Evolutionary conservation across 1,140 invertebrate genomes (phyloP).

Genomic region (Zaprionus camerounensis): DNA sequence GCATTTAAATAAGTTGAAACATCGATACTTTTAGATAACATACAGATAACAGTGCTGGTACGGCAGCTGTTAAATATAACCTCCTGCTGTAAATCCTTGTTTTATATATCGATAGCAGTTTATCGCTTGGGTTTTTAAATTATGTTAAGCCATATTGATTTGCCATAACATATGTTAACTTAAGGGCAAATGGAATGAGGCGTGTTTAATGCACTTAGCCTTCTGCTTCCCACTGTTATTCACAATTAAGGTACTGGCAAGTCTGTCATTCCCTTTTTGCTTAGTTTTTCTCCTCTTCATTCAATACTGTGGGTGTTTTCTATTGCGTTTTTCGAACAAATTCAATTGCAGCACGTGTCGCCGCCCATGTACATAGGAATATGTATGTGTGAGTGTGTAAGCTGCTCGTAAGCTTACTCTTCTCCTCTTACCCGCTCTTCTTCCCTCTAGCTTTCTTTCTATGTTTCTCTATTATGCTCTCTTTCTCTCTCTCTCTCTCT

Average conservation of each 20-base stretch:
- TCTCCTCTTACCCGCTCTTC: neutral
- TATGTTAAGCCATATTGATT: no score
- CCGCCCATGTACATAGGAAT: conserved; percentile 64
- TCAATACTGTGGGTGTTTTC: conserved; percentile 69
- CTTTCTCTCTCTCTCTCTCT: neutral
- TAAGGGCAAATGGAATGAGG: no score
- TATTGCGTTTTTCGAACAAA: conserved; percentile 78
- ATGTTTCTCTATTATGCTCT: neutral
- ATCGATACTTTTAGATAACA: no score
- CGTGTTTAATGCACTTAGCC: neutral
- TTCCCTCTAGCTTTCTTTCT: neutral
- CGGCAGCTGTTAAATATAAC: no score
- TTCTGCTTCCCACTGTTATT: no score
- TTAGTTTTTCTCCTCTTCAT: conserved; percentile 28
- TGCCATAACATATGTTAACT: neutral
- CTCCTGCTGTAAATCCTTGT: no score
- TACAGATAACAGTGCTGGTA: no score
- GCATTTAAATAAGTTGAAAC: no score
- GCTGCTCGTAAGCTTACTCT: conserved; percentile 14
- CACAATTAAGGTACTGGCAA: neutral
- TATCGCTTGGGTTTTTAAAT: no score
- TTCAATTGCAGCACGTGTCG: conserved; percentile 80
- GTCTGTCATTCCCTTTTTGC: conserved; percentile 14
- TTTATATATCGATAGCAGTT: no score
- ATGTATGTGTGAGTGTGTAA: conserved; percentile 36